Conservation (phyloP, 2,113 vertebrate species). For the Xiphophorus couchianus region DNA sequence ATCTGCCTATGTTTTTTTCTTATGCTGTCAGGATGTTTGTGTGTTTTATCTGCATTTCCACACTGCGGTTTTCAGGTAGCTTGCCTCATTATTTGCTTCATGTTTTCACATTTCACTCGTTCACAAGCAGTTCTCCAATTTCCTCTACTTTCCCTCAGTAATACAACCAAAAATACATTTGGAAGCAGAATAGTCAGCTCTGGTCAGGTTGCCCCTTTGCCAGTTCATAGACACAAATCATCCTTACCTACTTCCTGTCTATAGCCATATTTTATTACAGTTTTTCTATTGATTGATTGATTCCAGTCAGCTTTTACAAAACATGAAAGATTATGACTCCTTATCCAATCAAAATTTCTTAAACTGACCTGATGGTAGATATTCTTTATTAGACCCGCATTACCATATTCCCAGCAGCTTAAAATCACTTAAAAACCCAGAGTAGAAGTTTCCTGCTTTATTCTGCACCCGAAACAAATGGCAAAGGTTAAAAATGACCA, state of each 20-base stretch:
- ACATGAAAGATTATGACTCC: no score
- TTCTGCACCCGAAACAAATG: no score
- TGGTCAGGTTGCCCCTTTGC: not conserved
- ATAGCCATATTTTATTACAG: no score
- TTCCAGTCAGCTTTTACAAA: no score
- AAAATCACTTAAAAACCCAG: no score
- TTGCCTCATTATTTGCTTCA: slow-evolving; percentile 8
- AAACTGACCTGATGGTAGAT: no score
- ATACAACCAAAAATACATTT: slow-evolving; percentile 66
- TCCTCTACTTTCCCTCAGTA: slow-evolving; percentile 53
- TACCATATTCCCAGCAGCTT: no score
- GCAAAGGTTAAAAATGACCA: no score
- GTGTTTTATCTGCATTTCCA: slow-evolving; percentile 14
- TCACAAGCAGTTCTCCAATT: slow-evolving; percentile 16
- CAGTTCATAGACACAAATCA: not conserved
- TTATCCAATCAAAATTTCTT: no score
- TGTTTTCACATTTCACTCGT: not conserved
- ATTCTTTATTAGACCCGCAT: no score
- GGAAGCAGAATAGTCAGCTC: not conserved
- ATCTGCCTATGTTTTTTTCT: slow-evolving; percentile 31
- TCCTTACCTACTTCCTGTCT: not conserved
- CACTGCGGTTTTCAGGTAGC: slow-evolving; percentile 21
- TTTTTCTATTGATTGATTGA: no score
- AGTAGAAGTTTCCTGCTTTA: no score
- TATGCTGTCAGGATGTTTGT: slow-evolving; percentile 14